Conservation (phyloP, 2,888 invertebrate species). For the Ormyrus rosae region DNA sequence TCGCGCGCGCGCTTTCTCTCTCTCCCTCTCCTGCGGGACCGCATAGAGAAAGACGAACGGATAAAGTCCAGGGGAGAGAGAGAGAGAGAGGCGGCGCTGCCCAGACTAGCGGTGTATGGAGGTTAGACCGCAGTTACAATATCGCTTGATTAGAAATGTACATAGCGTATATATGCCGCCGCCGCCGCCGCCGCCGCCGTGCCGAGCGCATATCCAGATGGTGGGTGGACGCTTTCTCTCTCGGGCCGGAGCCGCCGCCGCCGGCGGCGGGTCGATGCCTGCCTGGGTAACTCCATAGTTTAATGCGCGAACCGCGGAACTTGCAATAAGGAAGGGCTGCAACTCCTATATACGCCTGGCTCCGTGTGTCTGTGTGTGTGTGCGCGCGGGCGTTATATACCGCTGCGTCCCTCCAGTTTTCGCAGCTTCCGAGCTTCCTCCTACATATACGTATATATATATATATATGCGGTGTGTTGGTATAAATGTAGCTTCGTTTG, state of each 20-base stretch:
- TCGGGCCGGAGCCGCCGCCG: conserved; percentile 21
- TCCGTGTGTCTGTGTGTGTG: background rate
- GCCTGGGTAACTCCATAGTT: conserved; percentile 74
- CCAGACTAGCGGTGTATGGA: conserved; percentile 74
- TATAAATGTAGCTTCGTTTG: background rate
- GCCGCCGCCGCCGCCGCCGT: conserved; percentile 44
- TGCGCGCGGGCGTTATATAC: conserved; percentile 16
- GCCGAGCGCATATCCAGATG: conserved; percentile 72
- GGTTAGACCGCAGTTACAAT: conserved; percentile 77
- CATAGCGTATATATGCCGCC: conserved; percentile 72
- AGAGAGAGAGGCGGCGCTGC: conserved; percentile 32
- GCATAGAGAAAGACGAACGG: conserved; percentile 27
- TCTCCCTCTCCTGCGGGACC: background rate
- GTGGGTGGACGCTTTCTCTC: conserved; percentile 64
- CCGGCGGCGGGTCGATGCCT: conserved; percentile 68
- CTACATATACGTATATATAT: conserved; percentile 17
- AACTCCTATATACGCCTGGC: conserved; percentile 5
- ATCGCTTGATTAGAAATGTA: conserved; percentile 77
- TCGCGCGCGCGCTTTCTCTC: conserved; percentile 9
- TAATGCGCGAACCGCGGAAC: conserved; percentile 74
- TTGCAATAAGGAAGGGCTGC: conserved; percentile 73
- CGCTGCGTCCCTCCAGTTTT: conserved; percentile 46
- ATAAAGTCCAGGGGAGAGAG: conserved; percentile 24
- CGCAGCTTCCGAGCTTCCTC: conserved; percentile 21
- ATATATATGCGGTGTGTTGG: background rate